phyloP scores from a whole-genome alignment of 2,113 vertebrate species.

The Mastomys coucha region DNA sequence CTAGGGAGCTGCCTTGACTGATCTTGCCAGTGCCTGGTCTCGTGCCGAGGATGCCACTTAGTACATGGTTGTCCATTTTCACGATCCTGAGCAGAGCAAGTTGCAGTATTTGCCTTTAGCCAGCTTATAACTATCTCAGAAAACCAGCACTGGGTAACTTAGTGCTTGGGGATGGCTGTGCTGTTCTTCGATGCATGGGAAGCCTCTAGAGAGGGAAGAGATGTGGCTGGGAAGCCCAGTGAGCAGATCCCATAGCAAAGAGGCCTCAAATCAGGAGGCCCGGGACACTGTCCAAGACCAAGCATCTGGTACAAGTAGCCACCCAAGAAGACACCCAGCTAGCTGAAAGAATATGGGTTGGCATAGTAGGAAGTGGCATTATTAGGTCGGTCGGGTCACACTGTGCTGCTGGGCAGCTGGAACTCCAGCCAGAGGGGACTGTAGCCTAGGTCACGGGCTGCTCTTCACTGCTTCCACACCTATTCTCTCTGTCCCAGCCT shows the following conservation, averaged over 20 bases:
- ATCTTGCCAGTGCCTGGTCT: not conserved
- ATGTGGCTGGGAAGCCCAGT: not conserved
- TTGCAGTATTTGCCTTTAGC: not conserved
- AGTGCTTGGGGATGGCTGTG: not conserved
- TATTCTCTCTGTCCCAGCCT: too few relatives aligned
- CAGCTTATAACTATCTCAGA: not conserved
- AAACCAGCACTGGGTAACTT: not conserved
- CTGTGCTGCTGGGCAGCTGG: not conserved
- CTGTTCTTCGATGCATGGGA: not conserved
- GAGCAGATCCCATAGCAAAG: not conserved
- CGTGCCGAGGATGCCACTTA: not conserved
- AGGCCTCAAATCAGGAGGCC: not conserved
- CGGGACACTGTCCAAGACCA: not conserved
- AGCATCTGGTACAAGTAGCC: not conserved
- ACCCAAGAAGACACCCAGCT: not conserved
- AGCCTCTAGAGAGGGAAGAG: not conserved
- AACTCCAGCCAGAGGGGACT: not conserved
- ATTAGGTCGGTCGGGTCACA: not conserved
- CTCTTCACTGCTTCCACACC: not conserved
- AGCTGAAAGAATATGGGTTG: not conserved
- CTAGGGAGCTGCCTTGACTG: not conserved
- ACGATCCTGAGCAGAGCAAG: not conserved
- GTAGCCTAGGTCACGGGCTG: not conserved
- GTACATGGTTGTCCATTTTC: fast-evolving
- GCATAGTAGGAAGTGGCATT: not conserved